These are phyloP conservation scores for Scaptomyza graminum DNA, from an alignment of 1,140 invertebrate species.

Conservation along the genomic window DNA sequence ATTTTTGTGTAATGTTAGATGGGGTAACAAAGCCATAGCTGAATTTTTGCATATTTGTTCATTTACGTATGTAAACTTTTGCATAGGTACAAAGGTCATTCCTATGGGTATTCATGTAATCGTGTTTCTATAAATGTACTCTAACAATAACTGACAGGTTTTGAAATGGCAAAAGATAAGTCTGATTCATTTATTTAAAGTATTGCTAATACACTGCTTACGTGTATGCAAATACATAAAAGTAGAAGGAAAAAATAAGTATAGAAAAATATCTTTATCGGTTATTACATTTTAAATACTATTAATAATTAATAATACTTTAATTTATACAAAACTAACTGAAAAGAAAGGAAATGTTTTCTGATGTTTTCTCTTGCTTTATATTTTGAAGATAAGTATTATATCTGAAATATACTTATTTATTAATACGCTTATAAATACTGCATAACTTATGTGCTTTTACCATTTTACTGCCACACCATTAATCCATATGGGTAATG, in stretches of 20 bases:
- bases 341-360: too few relatives aligned
- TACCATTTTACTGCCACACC: background rate
- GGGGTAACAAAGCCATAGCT: background rate
- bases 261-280: too few relatives aligned
- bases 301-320: too few relatives aligned
- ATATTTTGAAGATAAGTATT: too few relatives aligned
- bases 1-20: conserved; percentile 17
- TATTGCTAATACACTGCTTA: too few relatives aligned
- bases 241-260: too few relatives aligned
- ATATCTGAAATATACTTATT: background rate
- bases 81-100: background rate
- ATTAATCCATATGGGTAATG: conserved; percentile 32
- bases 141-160: background rate
- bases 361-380: too few relatives aligned
- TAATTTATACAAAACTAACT: too few relatives aligned
- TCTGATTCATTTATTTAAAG: background rate
- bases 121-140: background rate
- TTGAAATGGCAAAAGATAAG: background rate
- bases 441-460: conserved; percentile 5
- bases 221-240: too few relatives aligned
- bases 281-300: background rate
- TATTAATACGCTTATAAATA: background rate
- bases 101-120: conserved; percentile 11
- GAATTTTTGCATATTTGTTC: background rate
- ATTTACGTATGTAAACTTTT: background rate